phyloP scores from a whole-genome alignment of 2,797 vertebrate genomes.

The Bucorvus abyssinicus region DNA sequence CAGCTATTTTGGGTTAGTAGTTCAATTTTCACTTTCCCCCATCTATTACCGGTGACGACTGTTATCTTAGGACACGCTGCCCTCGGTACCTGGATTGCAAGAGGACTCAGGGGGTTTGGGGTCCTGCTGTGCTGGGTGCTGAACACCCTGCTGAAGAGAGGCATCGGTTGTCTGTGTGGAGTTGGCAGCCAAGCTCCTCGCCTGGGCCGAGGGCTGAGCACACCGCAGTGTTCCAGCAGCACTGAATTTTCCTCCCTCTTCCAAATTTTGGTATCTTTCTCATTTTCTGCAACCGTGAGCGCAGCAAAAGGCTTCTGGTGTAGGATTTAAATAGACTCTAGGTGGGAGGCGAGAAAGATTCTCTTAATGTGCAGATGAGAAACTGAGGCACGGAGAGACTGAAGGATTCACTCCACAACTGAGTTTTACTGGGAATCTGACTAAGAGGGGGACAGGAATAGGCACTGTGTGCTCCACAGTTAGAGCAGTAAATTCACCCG shows the following conservation, averaged over 20 bases:
- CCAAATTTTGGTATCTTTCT: neutral
- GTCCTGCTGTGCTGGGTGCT: neutral
- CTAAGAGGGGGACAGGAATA: neutral
- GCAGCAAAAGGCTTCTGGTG: neutral
- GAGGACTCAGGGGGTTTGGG: neutral
- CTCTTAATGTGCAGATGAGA: constrained; percentile 7
- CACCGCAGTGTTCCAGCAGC: neutral
- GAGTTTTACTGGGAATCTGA: neutral
- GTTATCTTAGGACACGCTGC: neutral
- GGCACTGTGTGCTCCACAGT: neutral
- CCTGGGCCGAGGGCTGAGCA: neutral
- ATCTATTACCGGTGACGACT: neutral
- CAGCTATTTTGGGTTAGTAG: neutral
- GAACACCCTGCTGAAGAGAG: neutral
- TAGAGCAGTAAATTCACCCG: neutral
- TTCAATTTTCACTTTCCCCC: neutral
- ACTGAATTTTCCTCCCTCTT: neutral
- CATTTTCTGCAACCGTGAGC: neutral
- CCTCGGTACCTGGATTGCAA: neutral
- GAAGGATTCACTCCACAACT: neutral
- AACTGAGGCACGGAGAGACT: constrained; percentile 45
- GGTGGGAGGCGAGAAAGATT: constrained; percentile 45
- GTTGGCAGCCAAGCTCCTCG: neutral
- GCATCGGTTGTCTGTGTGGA: neutral
- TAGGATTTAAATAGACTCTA: constrained; percentile 17